Evolutionary conservation across 1,140 invertebrate species (phyloP), one percentile per base, ranked within the genome.

Genomic region (Charaxes varanes): DNA sequence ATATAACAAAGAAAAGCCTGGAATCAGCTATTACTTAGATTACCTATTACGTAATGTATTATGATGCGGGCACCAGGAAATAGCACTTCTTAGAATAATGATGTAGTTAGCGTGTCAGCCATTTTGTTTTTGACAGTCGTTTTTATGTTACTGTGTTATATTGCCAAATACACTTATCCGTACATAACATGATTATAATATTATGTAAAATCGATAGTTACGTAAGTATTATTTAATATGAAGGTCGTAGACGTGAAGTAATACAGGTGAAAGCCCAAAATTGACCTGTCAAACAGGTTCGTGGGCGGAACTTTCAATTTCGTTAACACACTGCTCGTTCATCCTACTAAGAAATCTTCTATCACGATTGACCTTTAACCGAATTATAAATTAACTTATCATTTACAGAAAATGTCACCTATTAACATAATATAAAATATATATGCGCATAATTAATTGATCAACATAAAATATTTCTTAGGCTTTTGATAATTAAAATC

Each of bases 221-320:
- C 53, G 55, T 48, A 54, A 64, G 36, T 27, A 50, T 62, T 62
- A 61, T 60, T 52, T 45, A 63, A 59, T 42, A 58, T 49, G 64
- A 71, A 76, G 68, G 63, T 68, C 61, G 53, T 60, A 55, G 66
- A 51, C 48, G 62, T 68, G 64, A 70, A 72, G 65, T 74, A 68
- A 70, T 62, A 56, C 57, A 55, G 49, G 63, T 68, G 70, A 77
- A 72, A 76, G 68, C 65, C 56, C 43, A 55, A 60, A 57, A 41
- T 55, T 74, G 67, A 73, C 67, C 69, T 41, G 54, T 38, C 49
- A 40, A 66, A 41, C 53, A 41, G 40, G 40, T 44, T 41, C 14
- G 50, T 66, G 37, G 59, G 59, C 50, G 58, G 50, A 33, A 79
- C 71, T 79, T 71, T 79, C 70, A 56, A 61, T 79, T 67, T 73